These are phyloP conservation scores for Sturnira hondurensis DNA, from an alignment of 2,113 vertebrate genomes.

Conservation along the genomic window DNA sequence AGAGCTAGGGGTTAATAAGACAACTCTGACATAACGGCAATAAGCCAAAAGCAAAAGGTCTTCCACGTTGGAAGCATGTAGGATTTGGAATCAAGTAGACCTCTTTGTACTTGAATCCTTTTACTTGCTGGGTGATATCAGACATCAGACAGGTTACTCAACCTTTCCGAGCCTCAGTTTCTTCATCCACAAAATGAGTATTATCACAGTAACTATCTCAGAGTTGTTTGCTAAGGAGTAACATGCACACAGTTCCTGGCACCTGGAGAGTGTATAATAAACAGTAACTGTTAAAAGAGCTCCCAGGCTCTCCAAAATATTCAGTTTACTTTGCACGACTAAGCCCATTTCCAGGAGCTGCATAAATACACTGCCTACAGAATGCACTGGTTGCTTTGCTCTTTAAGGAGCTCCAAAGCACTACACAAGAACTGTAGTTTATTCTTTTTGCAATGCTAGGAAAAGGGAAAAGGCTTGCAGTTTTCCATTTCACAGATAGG, in stretches of 20 bases:
- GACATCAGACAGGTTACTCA: not conserved
- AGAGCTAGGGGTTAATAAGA: not conserved
- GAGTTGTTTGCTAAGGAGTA: not conserved
- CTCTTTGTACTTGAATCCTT: not conserved
- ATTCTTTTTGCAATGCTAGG: not conserved
- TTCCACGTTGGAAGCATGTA: not conserved
- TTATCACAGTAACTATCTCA: not conserved
- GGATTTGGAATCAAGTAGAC: not conserved
- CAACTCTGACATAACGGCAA: not conserved
- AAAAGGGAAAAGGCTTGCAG: not conserved
- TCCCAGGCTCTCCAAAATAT: not conserved
- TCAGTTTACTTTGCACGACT: not conserved
- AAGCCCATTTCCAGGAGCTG: not conserved
- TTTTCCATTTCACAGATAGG: slow-evolving; percentile 35
- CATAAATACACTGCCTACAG: not conserved
- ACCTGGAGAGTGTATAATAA: not conserved
- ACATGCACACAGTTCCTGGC: not conserved
- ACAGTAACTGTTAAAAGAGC: not conserved
- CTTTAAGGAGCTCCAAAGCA: not conserved
- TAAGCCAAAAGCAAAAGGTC: not conserved
- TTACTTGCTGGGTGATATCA: not conserved
- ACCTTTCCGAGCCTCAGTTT: not conserved
- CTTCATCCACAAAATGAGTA: not conserved
- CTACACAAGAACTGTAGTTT: not conserved
- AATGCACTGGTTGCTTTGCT: not conserved